phyloP scores from a whole-genome alignment of 2,797 vertebrate genomes.

The Sardinella longiceps region DNA sequence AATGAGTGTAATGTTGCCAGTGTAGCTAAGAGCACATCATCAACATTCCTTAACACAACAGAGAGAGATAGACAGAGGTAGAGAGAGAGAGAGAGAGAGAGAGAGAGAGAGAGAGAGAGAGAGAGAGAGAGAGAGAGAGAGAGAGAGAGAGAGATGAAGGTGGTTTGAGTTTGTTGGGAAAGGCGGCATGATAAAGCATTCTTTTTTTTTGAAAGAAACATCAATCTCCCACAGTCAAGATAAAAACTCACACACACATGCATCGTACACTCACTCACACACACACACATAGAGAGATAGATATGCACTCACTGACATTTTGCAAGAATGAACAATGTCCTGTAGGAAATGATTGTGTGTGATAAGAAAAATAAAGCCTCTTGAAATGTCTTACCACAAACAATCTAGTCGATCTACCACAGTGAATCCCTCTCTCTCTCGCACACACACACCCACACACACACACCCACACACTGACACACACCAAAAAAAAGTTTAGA shows the following conservation, averaged over 20 bases:
- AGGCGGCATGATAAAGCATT: background rate
- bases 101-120: conserved; percentile 2
- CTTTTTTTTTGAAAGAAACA: background rate
- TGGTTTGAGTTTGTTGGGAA: background rate
- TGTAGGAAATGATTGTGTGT: background rate
- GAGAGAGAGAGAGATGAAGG: background rate
- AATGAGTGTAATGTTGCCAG: background rate
- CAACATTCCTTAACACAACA: conserved; percentile 6
- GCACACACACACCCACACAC: background rate
- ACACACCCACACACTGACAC: background rate
- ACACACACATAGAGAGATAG: background rate
- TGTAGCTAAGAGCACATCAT: background rate
- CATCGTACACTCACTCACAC: background rate
- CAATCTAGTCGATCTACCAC: background rate
- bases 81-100: background rate
- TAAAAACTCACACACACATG: background rate
- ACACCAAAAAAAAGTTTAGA: background rate
- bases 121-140: background rate
- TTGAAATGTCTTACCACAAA: background rate
- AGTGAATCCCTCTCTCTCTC: background rate
- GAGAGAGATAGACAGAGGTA: background rate
- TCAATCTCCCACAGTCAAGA: background rate
- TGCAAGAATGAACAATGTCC: background rate
- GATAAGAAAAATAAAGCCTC: background rate
- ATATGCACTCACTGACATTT: no score